Percentiles rank a stretch among this genome's conserved stretches.
Evolutionary conservation across 2,113 vertebrate genomes (phyloP).

Genomic region (Thermophis baileyi): DNA sequence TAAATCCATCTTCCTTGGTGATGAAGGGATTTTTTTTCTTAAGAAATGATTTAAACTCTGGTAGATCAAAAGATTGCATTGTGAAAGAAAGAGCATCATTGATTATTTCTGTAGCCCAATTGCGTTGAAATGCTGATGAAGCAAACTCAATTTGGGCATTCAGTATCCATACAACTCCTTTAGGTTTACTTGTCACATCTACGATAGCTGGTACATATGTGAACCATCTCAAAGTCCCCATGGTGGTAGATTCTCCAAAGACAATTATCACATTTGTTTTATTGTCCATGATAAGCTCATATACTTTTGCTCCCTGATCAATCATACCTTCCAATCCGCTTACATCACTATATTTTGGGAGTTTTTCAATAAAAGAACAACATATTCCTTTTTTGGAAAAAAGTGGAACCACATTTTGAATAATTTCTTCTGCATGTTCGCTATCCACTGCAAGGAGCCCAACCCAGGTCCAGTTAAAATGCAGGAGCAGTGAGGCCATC

Average conservation of each 20-base stretch:
- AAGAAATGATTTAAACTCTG: background rate
- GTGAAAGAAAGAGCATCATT: background rate
- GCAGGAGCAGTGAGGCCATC: background rate
- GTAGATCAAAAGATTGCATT: background rate
- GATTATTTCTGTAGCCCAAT: background rate
- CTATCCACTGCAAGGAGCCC: background rate
- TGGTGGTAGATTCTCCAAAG: background rate
- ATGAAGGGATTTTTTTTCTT: background rate
- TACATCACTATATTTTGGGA: background rate
- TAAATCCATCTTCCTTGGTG: background rate
- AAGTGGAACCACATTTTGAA: background rate
- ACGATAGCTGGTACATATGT: accelerated
- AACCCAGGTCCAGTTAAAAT: background rate
- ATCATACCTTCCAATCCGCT: background rate
- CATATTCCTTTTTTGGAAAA: background rate
- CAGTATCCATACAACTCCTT: background rate
- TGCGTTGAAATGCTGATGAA: background rate
- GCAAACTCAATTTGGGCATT: background rate
- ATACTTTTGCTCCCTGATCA: background rate
- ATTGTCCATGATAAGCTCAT: background rate
- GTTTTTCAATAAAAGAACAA: background rate
- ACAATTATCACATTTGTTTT: background rate
- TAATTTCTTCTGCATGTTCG: background rate
- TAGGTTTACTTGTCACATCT: background rate
- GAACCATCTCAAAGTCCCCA: background rate